Evolutionary conservation across 2,797 vertebrate species (phyloP), one percentile per base, ranked within the genome.

Genomic region (Scolopax rusticola): DNA sequence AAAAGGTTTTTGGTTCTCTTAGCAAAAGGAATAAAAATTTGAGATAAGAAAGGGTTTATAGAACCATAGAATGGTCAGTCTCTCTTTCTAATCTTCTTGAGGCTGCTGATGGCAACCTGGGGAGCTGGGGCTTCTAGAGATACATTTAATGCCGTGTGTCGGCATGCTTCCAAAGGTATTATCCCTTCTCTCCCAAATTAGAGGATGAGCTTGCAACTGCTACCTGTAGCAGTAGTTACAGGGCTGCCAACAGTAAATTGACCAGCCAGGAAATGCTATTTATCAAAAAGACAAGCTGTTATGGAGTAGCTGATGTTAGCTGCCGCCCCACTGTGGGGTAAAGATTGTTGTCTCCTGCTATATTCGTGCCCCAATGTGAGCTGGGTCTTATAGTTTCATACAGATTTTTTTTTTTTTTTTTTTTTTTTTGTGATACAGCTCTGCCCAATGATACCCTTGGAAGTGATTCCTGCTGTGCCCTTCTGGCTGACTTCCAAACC

Each of bases 81-180:
- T 68, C 9, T 16, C 32, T 69, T 76, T 56, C 15, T 70, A 19
- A 27, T 9, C 45, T 61, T 27, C 41, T 53, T n/a, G 38, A 54
- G 50, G 47, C 73, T 74, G 30, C 21, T 47, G n/a, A 67, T n/a
- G 76, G 47, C 63, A 28, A 33, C 27, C 45, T 50, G 15, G 27
- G 32, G 45, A 64, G 67, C 40, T 57, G 32, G 11, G 14, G 9
- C 20, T n/a, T 56, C 85, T 53, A 45, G 67, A 53, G 57, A 9
- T n/a, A 7, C 7, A 0, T 16, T 40, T 48, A 41, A 23, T 45
- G 20, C n/a, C 0, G 0, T 11, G 12, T 38, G 38, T 8, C 69
- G 80, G 53, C 60, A 67, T 19, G 40, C 17, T 71, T 53, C 38
- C 54, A 7, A 40, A 69, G 45, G 38, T 40, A n/a, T 32, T 48